These are phyloP conservation scores for Loris lydekkerianus DNA, from an alignment of 2,797 vertebrate species.

Conservation along the genomic window DNA sequence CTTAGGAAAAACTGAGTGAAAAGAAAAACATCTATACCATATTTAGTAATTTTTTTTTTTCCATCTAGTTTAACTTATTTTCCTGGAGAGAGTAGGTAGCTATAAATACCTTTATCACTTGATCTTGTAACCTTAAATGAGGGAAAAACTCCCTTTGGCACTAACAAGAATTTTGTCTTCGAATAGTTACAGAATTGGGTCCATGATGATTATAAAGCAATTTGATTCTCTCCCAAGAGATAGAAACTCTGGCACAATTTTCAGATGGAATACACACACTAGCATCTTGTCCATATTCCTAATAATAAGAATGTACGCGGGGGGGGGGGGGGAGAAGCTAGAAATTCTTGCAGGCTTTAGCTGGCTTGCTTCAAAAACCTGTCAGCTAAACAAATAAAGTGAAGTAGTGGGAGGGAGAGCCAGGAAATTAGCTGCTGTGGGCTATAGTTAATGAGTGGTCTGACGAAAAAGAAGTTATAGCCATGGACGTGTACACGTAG, in stretches of 20 bases:
- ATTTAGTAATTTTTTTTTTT: constrained; percentile 56
- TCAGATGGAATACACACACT: constrained; percentile 48
- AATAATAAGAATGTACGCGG: constrained; percentile 68
- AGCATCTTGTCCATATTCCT: constrained; percentile 69
- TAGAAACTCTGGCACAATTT: constrained; percentile 65
- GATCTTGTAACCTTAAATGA: constrained; percentile 83
- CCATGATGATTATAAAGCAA: constrained; percentile 70
- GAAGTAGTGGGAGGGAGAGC: constrained; percentile 56
- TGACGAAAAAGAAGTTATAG: constrained; percentile 56
- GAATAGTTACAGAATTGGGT: constrained; percentile 76
- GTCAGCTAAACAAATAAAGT: constrained; percentile 84
- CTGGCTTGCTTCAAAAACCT: constrained; percentile 78
- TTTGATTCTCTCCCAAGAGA: constrained; percentile 77
- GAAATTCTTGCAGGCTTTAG: constrained; percentile 74
- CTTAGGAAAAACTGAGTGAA: constrained; percentile 45
- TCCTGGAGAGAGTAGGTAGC: constrained; percentile 65
- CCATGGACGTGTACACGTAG: constrained; percentile 62
- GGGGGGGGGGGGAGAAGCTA: neutral
- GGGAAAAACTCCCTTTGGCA: constrained; percentile 78
- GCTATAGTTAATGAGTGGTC: constrained; percentile 81
- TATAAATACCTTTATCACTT: constrained; percentile 83
- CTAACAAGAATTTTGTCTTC: constrained; percentile 82
- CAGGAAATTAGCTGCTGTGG: constrained; percentile 81
- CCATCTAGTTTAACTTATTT: constrained; percentile 71
- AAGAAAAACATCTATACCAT: constrained; percentile 24